Conservation (phyloP, 2,113 vertebrate genomes). For the Okapia johnstoni region DNA sequence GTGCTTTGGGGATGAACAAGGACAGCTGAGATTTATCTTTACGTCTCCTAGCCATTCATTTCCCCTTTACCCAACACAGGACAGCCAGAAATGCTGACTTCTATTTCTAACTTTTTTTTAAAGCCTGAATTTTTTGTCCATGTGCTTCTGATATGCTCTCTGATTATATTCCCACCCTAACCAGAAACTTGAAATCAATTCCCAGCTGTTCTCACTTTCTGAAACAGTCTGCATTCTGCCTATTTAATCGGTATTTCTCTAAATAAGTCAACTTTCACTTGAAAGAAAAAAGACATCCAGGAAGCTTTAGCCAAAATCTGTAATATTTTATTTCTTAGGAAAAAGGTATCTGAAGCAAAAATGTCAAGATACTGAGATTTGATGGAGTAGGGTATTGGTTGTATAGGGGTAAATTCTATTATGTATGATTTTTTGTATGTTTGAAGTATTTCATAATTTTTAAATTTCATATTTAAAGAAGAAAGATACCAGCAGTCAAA, state of each 20-base stretch:
- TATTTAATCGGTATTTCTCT: background rate
- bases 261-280: background rate
- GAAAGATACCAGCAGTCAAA: background rate
- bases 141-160: background rate
- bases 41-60: background rate
- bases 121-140: background rate
- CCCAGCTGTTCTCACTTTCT: background rate
- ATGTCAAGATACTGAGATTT: background rate
- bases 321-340: slow-evolving; percentile 10
- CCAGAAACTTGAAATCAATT: background rate
- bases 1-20: background rate
- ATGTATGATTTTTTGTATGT: background rate
- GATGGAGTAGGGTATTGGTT: background rate
- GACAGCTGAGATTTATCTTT: background rate
- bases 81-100: background rate
- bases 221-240: background rate
- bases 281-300: background rate
- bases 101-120: background rate
- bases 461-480: background rate
- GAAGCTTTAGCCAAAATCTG: background rate
- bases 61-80: background rate
- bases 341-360: background rate
- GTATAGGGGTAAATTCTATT: background rate
- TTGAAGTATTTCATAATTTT: background rate
- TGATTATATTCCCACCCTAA: background rate